These are phyloP conservation scores for Kryphioiulus occultus DNA, from an alignment of 2,888 invertebrate species.

Conservation along the genomic window DNA sequence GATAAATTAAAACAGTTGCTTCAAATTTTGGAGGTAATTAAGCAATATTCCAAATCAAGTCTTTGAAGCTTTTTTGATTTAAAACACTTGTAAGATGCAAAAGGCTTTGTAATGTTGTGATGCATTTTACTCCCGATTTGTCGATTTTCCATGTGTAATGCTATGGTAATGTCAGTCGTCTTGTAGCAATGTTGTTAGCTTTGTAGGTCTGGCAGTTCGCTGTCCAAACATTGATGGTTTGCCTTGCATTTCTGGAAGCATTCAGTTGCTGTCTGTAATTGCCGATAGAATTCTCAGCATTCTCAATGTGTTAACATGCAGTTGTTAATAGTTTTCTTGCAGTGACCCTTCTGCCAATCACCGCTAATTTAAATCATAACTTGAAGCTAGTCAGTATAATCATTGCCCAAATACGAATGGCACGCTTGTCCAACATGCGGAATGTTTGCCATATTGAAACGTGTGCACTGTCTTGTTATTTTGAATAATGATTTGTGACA, in stretches of 20 bases:
- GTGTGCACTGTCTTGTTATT: background rate
- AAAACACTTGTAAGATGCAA: too few relatives aligned
- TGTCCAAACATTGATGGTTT: too few relatives aligned
- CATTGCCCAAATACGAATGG: background rate
- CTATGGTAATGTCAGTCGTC: too few relatives aligned
- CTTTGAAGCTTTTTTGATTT: too few relatives aligned
- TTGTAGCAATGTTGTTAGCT: too few relatives aligned
- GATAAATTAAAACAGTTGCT: too few relatives aligned
- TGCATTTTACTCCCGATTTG: too few relatives aligned
- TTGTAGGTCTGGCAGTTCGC: too few relatives aligned
- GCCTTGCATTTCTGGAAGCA: background rate
- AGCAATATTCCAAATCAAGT: too few relatives aligned
- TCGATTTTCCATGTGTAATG: too few relatives aligned
- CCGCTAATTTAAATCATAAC: conserved; percentile 14
- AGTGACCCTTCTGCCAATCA: conserved; percentile 6
- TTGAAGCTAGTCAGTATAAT: conserved; percentile 27
- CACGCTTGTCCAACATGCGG: background rate
- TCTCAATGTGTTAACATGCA: background rate
- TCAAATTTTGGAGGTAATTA: too few relatives aligned
- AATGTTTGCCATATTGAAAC: background rate
- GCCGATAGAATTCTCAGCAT: background rate
- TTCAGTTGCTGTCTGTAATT: background rate
- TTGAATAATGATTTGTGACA: conserved; percentile 17
- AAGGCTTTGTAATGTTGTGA: too few relatives aligned
- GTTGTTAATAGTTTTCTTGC: background rate